Base-by-base conservation (phyloP, 1,140 invertebrate genomes). In the Brachionus rubens region DNA sequence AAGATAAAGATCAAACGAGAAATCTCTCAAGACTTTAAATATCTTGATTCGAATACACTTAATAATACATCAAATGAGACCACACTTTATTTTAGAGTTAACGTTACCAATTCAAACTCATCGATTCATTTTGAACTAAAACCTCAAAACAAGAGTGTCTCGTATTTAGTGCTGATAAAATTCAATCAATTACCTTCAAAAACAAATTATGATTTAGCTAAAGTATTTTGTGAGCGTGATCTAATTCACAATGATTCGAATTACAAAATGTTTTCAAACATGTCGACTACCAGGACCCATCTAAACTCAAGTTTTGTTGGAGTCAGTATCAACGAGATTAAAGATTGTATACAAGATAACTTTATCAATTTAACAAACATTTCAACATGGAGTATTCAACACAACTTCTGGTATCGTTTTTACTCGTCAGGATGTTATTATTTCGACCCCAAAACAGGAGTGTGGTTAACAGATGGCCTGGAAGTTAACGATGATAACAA, bases 391-490 rank as follows among this genome's bases (percentile, higher is more conserved):
- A 59, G 3, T 4, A 36, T 16, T 21, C 3, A 10, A 0, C 3
- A 19, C 33, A 36, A 43, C n/a, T 65, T 65, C 41, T 21, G 2
- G 4, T 41, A 41, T n/a, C n/a, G 36, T 6, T 33, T 65, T 9
- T 65, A 21, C 41, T 65, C 59, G 9, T 21, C 33, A 41, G 59
- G 40, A 10, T 65, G 59, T 26, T 65, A 41, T 41, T 65, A 41
- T 65, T 65, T 65, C 21, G 36, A 65, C 21, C 24, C 33, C 7
- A 21, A 19, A 6, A 41, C 14, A 40, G 36, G 16, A 19, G 59
- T 19, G 7, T 65, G 59, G 59, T 21, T 12, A 21, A 41, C 59
- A 41, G 36, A 41, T 65, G 59, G 59, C 1, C 7, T 65, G 21
- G 59, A 65, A 26, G 14, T 65, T n/a, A 6, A 14, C 0, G 36